Evolutionary conservation across 2,113 vertebrate species (phyloP).

Genomic region (Gallinago undulata): DNA sequence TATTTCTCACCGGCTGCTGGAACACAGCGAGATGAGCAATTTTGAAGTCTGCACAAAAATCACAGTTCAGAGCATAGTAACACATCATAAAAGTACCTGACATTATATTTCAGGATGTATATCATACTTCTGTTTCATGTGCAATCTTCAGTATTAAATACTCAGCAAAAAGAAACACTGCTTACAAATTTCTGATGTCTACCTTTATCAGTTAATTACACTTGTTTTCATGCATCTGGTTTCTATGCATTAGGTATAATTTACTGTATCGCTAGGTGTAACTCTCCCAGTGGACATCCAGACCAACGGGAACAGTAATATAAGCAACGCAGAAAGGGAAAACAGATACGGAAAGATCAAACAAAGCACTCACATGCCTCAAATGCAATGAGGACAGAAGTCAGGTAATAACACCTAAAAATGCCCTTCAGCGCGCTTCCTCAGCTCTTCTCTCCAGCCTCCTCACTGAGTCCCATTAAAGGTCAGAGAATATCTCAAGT

Average conservation of each 20-base stretch:
- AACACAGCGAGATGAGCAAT: not conserved
- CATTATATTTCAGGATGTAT: not conserved
- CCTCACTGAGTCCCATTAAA: not conserved
- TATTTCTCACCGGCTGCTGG: not conserved
- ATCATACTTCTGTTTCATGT: not conserved
- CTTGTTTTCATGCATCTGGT: not conserved
- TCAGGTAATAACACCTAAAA: not conserved
- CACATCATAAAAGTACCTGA: not conserved
- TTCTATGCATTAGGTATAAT: not conserved
- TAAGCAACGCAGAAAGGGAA: not conserved
- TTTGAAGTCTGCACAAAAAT: constrained; percentile 8
- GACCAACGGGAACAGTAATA: not conserved
- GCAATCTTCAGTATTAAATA: not conserved
- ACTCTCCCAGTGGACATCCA: not conserved
- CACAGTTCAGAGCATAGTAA: not conserved
- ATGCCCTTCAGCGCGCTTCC: not conserved
- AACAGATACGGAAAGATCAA: not conserved
- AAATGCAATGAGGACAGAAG: not conserved
- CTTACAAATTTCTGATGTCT: not conserved
- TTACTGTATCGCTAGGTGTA: not conserved
- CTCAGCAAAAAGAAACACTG: not conserved
- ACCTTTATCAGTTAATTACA: not conserved
- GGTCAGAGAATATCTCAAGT: not conserved
- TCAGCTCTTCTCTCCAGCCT: not conserved
- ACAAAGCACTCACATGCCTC: not conserved